phyloP scores from a whole-genome alignment of 2,888 invertebrate species.

The Tipula lateralis region DNA sequence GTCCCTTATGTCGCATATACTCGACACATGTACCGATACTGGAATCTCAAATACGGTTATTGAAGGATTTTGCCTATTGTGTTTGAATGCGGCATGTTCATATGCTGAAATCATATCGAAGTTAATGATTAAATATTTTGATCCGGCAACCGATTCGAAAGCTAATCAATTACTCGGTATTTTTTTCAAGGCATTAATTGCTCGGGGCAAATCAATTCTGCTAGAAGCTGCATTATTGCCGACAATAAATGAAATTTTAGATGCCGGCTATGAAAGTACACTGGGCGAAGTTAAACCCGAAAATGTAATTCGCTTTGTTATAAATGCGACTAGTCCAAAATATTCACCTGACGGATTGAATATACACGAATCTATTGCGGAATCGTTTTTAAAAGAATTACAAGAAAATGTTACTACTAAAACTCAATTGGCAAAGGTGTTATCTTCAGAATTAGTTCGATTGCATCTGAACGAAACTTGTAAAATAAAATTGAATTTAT shows the following conservation, averaged over 20 bases:
- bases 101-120: constrained; percentile 46
- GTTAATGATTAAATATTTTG: constrained; percentile 74
- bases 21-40: constrained; percentile 44
- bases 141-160: constrained; percentile 59
- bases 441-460: not conserved
- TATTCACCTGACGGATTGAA: constrained; percentile 39
- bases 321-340: constrained; percentile 61
- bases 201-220: constrained; percentile 42
- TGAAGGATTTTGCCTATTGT: constrained; percentile 45
- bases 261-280: constrained; percentile 71
- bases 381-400: constrained; percentile 45
- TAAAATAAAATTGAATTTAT: not conserved
- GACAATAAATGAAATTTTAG: constrained; percentile 64
- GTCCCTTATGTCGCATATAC: constrained; percentile 46
- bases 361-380: constrained; percentile 46
- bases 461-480: not conserved
- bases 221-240: constrained; percentile 60
- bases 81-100: constrained; percentile 45
- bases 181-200: constrained; percentile 46
- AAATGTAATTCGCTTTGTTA: constrained; percentile 70
- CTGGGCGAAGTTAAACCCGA: constrained; percentile 68
- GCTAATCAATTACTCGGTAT: constrained; percentile 47
- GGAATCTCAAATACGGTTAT: constrained; percentile 43
- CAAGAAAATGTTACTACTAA: constrained; percentile 44
- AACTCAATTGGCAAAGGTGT: not conserved